These are phyloP conservation scores for Sturmia bella DNA, from an alignment of 2,888 invertebrate species.

Conservation along the genomic window DNA sequence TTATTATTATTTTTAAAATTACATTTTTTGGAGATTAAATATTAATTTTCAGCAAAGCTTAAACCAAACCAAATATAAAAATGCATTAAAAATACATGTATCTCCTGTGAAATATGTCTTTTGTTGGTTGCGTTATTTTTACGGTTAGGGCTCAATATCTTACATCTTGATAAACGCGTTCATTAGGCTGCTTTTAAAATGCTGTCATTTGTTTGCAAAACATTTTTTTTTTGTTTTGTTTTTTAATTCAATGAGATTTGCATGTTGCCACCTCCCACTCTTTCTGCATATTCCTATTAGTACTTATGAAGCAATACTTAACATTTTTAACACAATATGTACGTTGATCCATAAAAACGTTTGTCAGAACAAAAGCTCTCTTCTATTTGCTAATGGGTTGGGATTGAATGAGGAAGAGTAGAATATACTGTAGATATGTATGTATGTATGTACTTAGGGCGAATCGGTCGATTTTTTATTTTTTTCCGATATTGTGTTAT, in stretches of 20 bases:
- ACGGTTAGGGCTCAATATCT: too few relatives aligned
- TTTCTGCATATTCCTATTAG: slow-evolving; percentile 19
- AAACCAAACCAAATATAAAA: too few relatives aligned
- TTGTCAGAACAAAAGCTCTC: slow-evolving; percentile 44
- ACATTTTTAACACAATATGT: slow-evolving; percentile 23
- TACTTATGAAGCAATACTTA: slow-evolving; percentile 49
- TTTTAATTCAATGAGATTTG: neutral
- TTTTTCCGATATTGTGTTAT: too few relatives aligned
- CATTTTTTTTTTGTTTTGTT: slow-evolving; percentile 1
- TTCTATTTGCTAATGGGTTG: slow-evolving; percentile 18
- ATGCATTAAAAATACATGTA: too few relatives aligned
- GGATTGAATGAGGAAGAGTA: slow-evolving; percentile 24
- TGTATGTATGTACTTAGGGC: neutral
- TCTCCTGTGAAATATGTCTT: too few relatives aligned
- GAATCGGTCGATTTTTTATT: too few relatives aligned
- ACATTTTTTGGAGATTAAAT: too few relatives aligned
- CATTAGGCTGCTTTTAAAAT: slow-evolving; percentile 24
- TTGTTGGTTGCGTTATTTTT: too few relatives aligned
- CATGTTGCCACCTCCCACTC: neutral
- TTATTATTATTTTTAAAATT: too few relatives aligned
- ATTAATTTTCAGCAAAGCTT: too few relatives aligned
- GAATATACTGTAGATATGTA: neutral
- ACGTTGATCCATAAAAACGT: slow-evolving; percentile 56
- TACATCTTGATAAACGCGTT: slow-evolving; percentile 2
- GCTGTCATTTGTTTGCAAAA: slow-evolving; percentile 38